Evolutionary conservation across 2,113 vertebrate genomes (phyloP), one percentile per base, ranked within the genome.

Genomic region (Sterrhoptilus dennistouni): DNA sequence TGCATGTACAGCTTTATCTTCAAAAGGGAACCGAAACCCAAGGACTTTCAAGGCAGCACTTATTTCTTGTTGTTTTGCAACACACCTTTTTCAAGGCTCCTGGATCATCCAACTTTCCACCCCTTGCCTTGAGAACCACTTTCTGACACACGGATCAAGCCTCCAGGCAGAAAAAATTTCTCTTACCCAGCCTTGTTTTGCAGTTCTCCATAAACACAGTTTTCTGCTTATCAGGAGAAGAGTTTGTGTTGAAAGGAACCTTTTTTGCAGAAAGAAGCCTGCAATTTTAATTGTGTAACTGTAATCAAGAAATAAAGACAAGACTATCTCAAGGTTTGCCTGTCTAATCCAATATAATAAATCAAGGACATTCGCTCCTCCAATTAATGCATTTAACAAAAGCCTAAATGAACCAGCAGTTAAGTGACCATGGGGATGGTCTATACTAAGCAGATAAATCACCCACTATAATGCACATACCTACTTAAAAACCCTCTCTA

Each of bases 1-100:
- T 82, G 47, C 60, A 28, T 92, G 57, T 60, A 75, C 68, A 42
- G 71, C 83, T 95, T 80, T 75, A 92, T 80, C 89, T 94, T 94
- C 88, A 96, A 93, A 96, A 90, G 53, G 64, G 96, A 97, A 97
- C 90, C 4, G 90, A 97, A 97, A 97, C 93, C 76, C 64, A 64
- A 92, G 64, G 83, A 86, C 92, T 96, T 96, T 96, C 85, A 94
- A 90, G 93, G 85, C 68, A 89, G 92, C 56, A 12, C 56, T 90
- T 83, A 47, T 19, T 95, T 96, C 93, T 93, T 91, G 31, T 54
- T 95, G 79, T 86, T 72, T 78, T 87, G 80, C 52, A 75, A 75
- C 61, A 83, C 78, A 92, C 45, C 84, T 89, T 95, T 83, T 44
- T 92, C 38, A 54, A 85, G 74, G 38, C 61, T 60, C 70, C 27